phyloP scores from a whole-genome alignment of 2,888 invertebrate genomes.

The Scaptomyza polygonia region DNA sequence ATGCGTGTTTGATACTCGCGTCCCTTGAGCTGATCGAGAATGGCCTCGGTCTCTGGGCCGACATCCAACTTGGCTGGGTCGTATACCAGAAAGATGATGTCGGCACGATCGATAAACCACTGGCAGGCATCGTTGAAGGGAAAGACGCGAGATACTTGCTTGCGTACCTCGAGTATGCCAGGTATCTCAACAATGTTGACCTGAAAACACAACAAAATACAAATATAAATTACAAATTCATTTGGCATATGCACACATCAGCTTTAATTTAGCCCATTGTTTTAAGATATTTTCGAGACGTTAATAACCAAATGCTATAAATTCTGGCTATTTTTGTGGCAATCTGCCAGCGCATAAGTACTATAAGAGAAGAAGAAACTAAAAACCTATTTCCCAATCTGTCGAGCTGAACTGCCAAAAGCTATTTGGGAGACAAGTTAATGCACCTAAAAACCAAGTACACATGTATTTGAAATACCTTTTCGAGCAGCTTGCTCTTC shows the following conservation, averaged over 20 bases:
- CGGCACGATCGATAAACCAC: slow-evolving; percentile 98
- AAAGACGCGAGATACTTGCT: slow-evolving; percentile 95
- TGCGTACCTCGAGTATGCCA: slow-evolving; percentile 96
- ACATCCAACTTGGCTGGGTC: slow-evolving; percentile 98
- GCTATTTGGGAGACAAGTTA: slow-evolving; percentile 67
- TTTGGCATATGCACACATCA: slow-evolving; percentile 23
- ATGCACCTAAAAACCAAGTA: slow-evolving; percentile 51
- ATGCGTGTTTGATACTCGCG: slow-evolving; percentile 96
- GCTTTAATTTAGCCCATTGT: slow-evolving; percentile 57
- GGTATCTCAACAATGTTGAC: slow-evolving; percentile 98
- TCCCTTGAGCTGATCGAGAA: slow-evolving; percentile 96
- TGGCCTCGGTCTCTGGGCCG: slow-evolving; percentile 96
- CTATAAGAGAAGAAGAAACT: slow-evolving; percentile 20
- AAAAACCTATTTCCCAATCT: slow-evolving; percentile 69
- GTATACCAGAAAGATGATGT: slow-evolving; percentile 97
- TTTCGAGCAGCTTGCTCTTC: slow-evolving; percentile 93
- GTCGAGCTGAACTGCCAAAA: slow-evolving; percentile 61
- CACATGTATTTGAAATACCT: slow-evolving; percentile 86
- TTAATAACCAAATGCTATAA: slow-evolving; percentile 71
- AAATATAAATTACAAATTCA: slow-evolving; percentile 25
- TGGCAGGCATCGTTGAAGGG: slow-evolving; percentile 98
- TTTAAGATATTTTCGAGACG: slow-evolving; percentile 55
- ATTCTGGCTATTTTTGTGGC: slow-evolving; percentile 47
- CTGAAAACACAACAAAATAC: slow-evolving; percentile 84
- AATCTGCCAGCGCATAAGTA: slow-evolving; percentile 56